These are phyloP conservation scores for Gymnobelideus leadbeateri DNA, from an alignment of 2,113 vertebrate genomes.

Conservation along the genomic window DNA sequence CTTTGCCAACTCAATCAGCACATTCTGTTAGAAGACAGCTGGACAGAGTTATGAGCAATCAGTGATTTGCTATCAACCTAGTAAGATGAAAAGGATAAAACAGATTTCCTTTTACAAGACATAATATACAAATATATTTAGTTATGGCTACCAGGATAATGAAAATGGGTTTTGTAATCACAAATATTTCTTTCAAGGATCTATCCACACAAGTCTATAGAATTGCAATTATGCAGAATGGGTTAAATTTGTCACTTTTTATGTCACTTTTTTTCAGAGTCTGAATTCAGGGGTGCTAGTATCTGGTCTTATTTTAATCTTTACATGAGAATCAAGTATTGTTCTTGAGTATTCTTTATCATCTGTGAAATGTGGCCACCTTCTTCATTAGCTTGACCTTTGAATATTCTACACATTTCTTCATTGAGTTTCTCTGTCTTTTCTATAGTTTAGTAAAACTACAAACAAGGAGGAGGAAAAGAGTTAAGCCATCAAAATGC, in stretches of 20 bases:
- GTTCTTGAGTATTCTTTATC: neutral
- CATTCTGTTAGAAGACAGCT: constrained; percentile 17
- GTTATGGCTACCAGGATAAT: constrained; percentile 34
- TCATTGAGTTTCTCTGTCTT: constrained; percentile 37
- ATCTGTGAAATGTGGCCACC: constrained; percentile 21
- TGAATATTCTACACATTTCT: constrained; percentile 45
- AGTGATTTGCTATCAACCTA: constrained; percentile 49
- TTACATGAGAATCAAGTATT: constrained; percentile 23
- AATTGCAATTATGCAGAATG: constrained; percentile 12
- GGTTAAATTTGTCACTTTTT: constrained; percentile 13
- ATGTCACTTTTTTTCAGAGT: constrained; percentile 26
- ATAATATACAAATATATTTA: constrained; percentile 50
- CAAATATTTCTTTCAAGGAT: constrained; percentile 20
- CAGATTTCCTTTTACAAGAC: constrained; percentile 2
- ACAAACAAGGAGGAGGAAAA: constrained; percentile 53
- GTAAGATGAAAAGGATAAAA: constrained; percentile 51
- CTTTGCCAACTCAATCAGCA: neutral
- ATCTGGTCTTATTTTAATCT: constrained; percentile 53
- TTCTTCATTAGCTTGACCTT: constrained; percentile 47
- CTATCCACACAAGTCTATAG: constrained; percentile 12
- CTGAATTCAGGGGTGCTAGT: neutral
- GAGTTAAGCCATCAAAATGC: constrained; percentile 59
- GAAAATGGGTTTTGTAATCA: constrained; percentile 53
- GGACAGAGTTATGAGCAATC: constrained; percentile 52
- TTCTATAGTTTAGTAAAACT: constrained; percentile 52